phyloP scores from a whole-genome alignment of 2,888 invertebrate species.

The Anthophora plumipes region DNA sequence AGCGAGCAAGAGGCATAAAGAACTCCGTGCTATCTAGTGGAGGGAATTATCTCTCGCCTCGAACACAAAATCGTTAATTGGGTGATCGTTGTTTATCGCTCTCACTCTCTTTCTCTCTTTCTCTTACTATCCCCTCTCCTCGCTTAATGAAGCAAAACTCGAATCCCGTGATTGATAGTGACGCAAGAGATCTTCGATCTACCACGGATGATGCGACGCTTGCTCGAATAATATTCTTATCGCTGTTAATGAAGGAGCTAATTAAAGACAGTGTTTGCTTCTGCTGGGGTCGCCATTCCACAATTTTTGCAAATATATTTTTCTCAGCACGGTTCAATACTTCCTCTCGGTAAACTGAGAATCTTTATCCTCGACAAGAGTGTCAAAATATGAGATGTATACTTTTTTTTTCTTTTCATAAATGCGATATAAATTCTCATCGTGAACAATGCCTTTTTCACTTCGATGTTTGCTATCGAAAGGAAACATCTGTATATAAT shows the following conservation, averaged over 20 bases:
- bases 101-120: too few relatives aligned
- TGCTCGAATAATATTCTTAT: slow-evolving; percentile 30
- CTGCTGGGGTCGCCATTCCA: too few relatives aligned
- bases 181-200: slow-evolving; percentile 42
- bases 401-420: too few relatives aligned
- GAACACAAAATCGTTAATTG: slow-evolving; percentile 28
- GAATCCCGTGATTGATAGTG: slow-evolving; percentile 40
- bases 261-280: slow-evolving; percentile 28
- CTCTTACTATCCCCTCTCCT: background rate
- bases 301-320: background rate
- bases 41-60: background rate
- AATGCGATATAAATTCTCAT: too few relatives aligned
- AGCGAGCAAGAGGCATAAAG: too few relatives aligned
- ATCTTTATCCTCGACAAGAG: too few relatives aligned
- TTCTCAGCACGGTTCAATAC: too few relatives aligned
- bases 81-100: slow-evolving; percentile 35
- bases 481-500: too few relatives aligned
- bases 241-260: slow-evolving; percentile 13
- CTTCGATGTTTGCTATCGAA: too few relatives aligned
- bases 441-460: too few relatives aligned
- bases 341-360: too few relatives aligned
- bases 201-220: background rate
- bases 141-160: slow-evolving; percentile 18
- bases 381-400: too few relatives aligned
- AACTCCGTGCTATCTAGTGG: background rate